Base-by-base conservation (phyloP, 2,113 vertebrate genomes). In the Strix aluco region DNA sequence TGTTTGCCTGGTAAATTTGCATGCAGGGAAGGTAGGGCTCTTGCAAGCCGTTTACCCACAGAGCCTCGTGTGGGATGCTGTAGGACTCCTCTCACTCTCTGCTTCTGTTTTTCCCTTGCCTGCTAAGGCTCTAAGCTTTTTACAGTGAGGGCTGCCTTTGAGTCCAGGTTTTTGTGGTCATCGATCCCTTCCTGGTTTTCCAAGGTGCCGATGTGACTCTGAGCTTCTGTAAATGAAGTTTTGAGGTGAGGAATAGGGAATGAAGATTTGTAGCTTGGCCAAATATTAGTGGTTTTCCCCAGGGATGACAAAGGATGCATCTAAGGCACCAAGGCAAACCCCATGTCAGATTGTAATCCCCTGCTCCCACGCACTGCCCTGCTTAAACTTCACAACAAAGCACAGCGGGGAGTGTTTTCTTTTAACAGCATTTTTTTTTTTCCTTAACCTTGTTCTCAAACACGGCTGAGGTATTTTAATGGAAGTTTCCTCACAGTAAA, bases 401-500 rank as follows among this genome's bases (percentile, higher is more conserved):
- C 59, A 4, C 42, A 47, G 71, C 1, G 0, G 10, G 32, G 46
- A 23, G 18, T 38, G 70, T 70, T 81, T 81, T 81, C 47, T 52
- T 86, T 75, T 10, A 82, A 55, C 57, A 73, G 85, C 74, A 6
- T 18, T 66, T 44, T 44, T 44, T 77, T 78, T 66, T 49, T 51
- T 10, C 58, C 36, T 80, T 72, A 77, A 52, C 46, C 54, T 80
- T 70, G 9, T 82, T 63, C 75, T 54, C 61, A 86, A 25, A 22
- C 42, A 20, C 4, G 34, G 49, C 87, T 85, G 90, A 96, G 74
- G 93, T 49, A 93, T 96, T 96, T 97, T 95, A 94, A 95, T 96
- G 91, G 91, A 42, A 38, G 61, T 80, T 93, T 93, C 44, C 90
- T 82, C 81, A 44, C 85, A 13, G 77, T n/a, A 52, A 78, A 90